These are phyloP conservation scores for Villa cingulata DNA, from an alignment of 2,888 invertebrate genomes.

Conservation along the genomic window DNA sequence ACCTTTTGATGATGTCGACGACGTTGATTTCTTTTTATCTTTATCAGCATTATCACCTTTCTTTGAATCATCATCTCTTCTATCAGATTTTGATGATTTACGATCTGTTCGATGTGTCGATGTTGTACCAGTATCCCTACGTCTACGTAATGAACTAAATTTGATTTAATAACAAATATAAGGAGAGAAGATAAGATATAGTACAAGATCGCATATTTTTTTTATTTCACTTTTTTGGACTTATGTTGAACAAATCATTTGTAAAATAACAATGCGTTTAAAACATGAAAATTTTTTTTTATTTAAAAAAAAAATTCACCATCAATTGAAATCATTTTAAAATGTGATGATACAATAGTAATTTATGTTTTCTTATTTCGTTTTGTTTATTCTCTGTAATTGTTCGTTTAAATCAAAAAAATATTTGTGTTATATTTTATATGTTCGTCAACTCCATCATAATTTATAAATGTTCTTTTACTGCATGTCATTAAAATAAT, in stretches of 20 bases:
- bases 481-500: too few species aligned
- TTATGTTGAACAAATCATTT: not conserved
- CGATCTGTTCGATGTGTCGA: constrained; percentile 16
- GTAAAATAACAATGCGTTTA: too few species aligned
- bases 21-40: constrained; percentile 8
- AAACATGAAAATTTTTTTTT: too few species aligned
- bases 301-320: too few species aligned
- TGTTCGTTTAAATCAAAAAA: too few species aligned
- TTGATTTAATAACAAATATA: not conserved
- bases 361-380: too few species aligned
- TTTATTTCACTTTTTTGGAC: not conserved
- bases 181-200: constrained; percentile 13
- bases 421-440: too few species aligned
- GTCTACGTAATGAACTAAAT: constrained; percentile 33
- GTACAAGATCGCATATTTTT: not conserved
- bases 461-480: too few species aligned
- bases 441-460: too few species aligned
- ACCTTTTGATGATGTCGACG: not conserved
- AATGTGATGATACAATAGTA: too few species aligned
- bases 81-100: constrained; percentile 23
- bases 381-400: too few species aligned
- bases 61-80: constrained; percentile 22
- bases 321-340: too few species aligned
- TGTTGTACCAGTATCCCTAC: constrained; percentile 24
- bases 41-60: constrained; percentile 21